Evolutionary conservation across 30 jellyfish, hydroid and myxozoan genomes (phyloP).

Genomic region (Aurelia aurita complex sp. Pacific): DNA sequence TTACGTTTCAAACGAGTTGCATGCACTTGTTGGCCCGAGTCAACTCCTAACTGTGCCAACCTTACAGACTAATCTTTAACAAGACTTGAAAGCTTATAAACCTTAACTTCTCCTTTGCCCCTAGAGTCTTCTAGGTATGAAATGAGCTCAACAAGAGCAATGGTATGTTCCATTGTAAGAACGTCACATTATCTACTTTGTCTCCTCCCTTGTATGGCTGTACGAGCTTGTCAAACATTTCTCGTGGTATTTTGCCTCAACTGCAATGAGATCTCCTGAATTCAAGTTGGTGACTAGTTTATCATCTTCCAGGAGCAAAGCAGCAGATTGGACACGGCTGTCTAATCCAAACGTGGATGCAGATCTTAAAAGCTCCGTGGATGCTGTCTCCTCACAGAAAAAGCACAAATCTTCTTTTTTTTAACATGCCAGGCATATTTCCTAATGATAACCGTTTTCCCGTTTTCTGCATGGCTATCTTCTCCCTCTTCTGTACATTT

Average conservation of each 20-base stretch:
- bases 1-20: conserved; percentile 28
- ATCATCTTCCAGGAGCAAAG: conserved; percentile 34
- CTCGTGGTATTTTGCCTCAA: conserved; percentile 31
- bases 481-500: conserved; percentile 36
- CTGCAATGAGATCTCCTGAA: conserved; percentile 27
- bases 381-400: conserved; percentile 10
- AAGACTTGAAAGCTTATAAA: conserved; percentile 14
- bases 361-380: conserved; percentile 22
- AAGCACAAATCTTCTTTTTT: conserved; percentile 30
- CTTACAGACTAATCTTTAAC: conserved; percentile 31
- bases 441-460: conserved; percentile 29
- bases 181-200: background rate
- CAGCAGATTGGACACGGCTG: conserved; percentile 26
- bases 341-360: conserved; percentile 33
- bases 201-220: conserved; percentile 27
- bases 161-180: conserved; percentile 10
- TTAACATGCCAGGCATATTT: conserved; percentile 42
- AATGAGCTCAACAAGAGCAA: conserved; percentile 48
- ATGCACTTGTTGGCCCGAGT: conserved; percentile 25
- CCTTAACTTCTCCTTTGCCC: conserved; percentile 4
- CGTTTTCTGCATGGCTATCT: conserved; percentile 6
- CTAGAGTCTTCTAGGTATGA: conserved; percentile 17
- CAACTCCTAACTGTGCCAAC: conserved; percentile 34
- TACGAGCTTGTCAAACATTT: conserved; percentile 27
- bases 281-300: conserved; percentile 19